Evolutionary conservation across 2,113 vertebrate genomes (phyloP).

Genomic region (Lampris incognitus): DNA sequence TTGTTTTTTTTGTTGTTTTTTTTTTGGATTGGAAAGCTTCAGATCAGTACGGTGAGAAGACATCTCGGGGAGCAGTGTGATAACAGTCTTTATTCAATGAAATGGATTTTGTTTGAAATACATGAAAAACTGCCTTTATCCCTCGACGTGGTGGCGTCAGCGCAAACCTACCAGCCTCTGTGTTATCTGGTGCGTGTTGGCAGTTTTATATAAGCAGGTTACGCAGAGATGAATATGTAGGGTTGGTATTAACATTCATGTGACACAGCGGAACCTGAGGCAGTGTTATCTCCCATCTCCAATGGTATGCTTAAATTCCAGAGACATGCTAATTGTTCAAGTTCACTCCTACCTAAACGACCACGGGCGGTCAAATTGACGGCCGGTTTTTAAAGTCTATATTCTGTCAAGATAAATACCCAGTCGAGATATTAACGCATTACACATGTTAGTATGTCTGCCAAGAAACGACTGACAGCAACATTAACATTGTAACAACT

Average conservation of each 20-base stretch:
- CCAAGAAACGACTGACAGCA: too few relatives aligned
- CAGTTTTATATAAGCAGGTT: slow-evolving; percentile 22
- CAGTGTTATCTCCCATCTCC: slow-evolving; percentile 5
- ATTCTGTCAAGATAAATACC: too few relatives aligned
- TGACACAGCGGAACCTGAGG: not conserved
- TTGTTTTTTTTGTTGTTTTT: slow-evolving; percentile 15
- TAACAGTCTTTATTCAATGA: slow-evolving; percentile 46
- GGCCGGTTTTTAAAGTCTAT: too few relatives aligned
- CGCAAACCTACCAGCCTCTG: slow-evolving; percentile 22
- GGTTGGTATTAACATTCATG: slow-evolving; percentile 53
- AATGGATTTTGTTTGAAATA: slow-evolving; percentile 66
- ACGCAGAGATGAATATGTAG: slow-evolving; percentile 43
- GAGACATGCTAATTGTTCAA: not conserved
- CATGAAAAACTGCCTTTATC: slow-evolving; percentile 63
- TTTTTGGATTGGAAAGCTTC: slow-evolving; percentile 34
- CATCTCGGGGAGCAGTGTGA: slow-evolving; percentile 23
- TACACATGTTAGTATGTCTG: too few relatives aligned
- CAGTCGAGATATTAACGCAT: too few relatives aligned
- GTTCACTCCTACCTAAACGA: not conserved
- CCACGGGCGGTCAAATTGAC: too few relatives aligned
- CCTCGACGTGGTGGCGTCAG: slow-evolving; percentile 56
- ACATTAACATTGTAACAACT: too few relatives aligned
- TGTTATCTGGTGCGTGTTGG: slow-evolving; percentile 51
- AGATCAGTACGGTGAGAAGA: slow-evolving; percentile 41
- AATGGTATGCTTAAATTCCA: slow-evolving; percentile 24